Conservation (phyloP, 2,797 vertebrate genomes). For the Luscinia megarhynchos region DNA sequence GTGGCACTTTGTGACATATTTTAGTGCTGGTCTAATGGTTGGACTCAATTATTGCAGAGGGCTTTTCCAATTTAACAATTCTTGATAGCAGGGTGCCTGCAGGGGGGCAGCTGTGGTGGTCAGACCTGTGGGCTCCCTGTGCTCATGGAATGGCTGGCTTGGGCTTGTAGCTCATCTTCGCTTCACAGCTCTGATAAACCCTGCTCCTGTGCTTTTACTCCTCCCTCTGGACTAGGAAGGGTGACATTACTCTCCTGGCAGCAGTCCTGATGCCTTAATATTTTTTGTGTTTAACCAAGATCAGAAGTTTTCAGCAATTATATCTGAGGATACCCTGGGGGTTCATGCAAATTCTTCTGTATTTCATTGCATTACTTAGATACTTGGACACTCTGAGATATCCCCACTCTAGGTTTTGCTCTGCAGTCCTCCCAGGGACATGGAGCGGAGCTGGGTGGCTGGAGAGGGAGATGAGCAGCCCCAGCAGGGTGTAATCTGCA, state of each 20-base stretch:
- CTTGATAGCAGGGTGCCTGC: rapidly evolving
- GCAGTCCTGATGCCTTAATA: rapidly evolving
- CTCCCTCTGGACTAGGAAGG: neutral
- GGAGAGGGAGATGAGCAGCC: neutral
- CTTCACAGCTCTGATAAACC: neutral
- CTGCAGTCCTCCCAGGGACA: neutral
- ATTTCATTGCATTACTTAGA: neutral
- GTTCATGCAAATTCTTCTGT: neutral
- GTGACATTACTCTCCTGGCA: neutral
- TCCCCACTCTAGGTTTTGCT: neutral
- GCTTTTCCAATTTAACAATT: neutral
- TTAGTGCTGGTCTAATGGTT: neutral
- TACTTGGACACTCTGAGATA: neutral
- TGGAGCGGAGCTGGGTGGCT: neutral
- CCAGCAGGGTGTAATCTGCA: neutral
- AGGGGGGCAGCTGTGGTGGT: neutral
- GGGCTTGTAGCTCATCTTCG: rapidly evolving
- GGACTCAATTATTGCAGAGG: rapidly evolving
- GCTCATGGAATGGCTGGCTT: neutral
- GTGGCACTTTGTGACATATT: neutral
- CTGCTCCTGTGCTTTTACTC: neutral
- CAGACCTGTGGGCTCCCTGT: rapidly evolving
- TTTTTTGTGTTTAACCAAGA: neutral
- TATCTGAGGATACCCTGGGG: neutral
- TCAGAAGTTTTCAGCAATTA: neutral